These are phyloP conservation scores for Chiridota heheva DNA, from an alignment of 35 echinoderm and acorn worm genomes.

Conservation along the genomic window DNA sequence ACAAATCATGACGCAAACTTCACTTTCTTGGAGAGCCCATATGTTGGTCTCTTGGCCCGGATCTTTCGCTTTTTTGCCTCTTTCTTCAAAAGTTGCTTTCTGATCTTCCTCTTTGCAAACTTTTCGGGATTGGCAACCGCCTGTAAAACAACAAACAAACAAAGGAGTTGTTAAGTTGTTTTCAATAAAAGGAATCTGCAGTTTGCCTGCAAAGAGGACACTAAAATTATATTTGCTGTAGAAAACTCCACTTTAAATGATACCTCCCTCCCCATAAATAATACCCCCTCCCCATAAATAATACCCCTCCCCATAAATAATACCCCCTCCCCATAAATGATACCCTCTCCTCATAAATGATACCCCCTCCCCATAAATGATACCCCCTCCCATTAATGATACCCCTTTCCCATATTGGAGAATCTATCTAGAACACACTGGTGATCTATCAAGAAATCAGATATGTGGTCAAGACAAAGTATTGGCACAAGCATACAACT, in stretches of 20 bases:
- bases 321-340: no score
- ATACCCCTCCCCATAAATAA: no score
- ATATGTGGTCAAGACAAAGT: no score
- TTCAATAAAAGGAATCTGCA: neutral
- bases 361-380: no score
- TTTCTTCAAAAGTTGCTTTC: conserved; percentile 80
- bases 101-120: conserved; percentile 72
- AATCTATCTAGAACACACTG: no score
- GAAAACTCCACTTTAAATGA: neutral
- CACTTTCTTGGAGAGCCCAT: conserved; percentile 58
- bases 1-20: neutral
- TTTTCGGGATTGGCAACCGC: conserved; percentile 83
- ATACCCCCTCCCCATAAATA: no score
- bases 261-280: no score
- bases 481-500: no score
- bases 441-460: no score
- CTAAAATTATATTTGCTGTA: neutral
- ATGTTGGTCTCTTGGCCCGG: conserved; percentile 57
- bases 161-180: neutral
- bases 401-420: no score
- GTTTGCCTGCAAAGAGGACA: neutral
- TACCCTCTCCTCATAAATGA: no score
- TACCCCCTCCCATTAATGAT: no score
- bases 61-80: conserved; percentile 81
- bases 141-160: conserved; percentile 19